Base-by-base conservation (phyloP, 2,888 invertebrate genomes). In the Drosophila infuscata region DNA sequence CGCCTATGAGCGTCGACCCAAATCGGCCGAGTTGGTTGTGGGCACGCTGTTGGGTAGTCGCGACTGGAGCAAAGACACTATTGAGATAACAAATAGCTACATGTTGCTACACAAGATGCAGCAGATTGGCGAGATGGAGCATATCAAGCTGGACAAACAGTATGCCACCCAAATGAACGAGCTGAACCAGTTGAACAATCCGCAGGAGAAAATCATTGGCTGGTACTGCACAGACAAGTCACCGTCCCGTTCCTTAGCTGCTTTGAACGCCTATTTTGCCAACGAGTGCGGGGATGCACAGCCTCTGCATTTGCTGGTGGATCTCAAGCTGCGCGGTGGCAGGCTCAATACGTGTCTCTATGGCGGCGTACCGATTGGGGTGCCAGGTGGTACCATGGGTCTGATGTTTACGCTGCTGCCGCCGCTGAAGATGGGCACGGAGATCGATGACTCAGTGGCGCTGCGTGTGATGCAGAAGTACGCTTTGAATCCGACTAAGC, bases 1-100 rank as follows among this genome's bases (percentile, higher is more conserved):
- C 49, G 73, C 87, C 41, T 87, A 79, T 43, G 87, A 88, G 15
- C 89, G 87, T 1, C 86, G 87, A 0, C 61, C 81, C 17, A 68
- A 53, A 38, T 59, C 70, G 17, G 51, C 66, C 33, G 70, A 66
- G n/a, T 53, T 57, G 74, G 64, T 74, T 0, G 69, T 87, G 41
- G 87, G 89, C 29, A 86, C 87, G 7, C 46, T 87, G 46, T 35
- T 87, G 68, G 87, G 87, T 0, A 74, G 65, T 8, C 62, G 59
- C n/a, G 64, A 76, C 41, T 72, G 57, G 20, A 20, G 30, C 30
- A 79, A 58, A 1, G 70, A 70, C 17, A 35, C 60, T 12, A 53
- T 75, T 7, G 88, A 87, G 51, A 82, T 88, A 29, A 81, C 77
- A 29, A 84, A 76, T 36, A 74, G 82, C 41, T 87, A 64, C 3